Evolutionary conservation across 2,797 vertebrate species (phyloP), one percentile per base, ranked within the genome.

Genomic region (Pantherophis alleghaniensis): DNA sequence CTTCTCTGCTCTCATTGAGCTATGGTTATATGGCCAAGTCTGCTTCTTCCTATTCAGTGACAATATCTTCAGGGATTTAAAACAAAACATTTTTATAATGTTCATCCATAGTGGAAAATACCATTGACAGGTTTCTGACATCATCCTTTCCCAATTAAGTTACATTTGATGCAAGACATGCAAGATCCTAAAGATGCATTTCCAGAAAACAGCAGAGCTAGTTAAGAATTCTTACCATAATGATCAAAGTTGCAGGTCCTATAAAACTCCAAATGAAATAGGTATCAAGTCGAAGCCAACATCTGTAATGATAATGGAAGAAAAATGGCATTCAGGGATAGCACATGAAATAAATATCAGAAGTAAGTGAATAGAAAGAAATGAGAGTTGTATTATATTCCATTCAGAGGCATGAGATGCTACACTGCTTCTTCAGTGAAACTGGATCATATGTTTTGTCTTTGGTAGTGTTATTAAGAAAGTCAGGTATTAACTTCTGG

Each of bases 241-340:
- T 99, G 98, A 99, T 99, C 98, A 99, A 98, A 97, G 99, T 99
- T 94, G 99, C 99, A 0, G 99, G 99, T 98, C 99, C 99, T 98
- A 99, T 99, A 98, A 99, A 99, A 97, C 99, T 99, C 99, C 99
- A 99, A 97, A 99, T 99, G 98, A 99, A 99, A 98, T 99, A 99
- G 94, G 99, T 99, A 98, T 99, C 99, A 98, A 99, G 98, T 95
- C 99, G 98, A 91, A 99, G 98, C 99, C 99, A 99, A 98, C 99
- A 99, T 97, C 99, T 99, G 98, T 97, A 98, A 97, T 94, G 97
- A 97, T 97, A 97, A 95, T 98, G 96, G 98, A 96, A 96, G 95
- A 94, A 96, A 94, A 86, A 94, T 96, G 89, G 96, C 94, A 97
- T 97, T 98, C 96, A 98, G 97, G 96, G 96, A 97, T 96, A 95